phyloP scores from a whole-genome alignment of 2,797 vertebrate genomes.

The Tinamus major region DNA sequence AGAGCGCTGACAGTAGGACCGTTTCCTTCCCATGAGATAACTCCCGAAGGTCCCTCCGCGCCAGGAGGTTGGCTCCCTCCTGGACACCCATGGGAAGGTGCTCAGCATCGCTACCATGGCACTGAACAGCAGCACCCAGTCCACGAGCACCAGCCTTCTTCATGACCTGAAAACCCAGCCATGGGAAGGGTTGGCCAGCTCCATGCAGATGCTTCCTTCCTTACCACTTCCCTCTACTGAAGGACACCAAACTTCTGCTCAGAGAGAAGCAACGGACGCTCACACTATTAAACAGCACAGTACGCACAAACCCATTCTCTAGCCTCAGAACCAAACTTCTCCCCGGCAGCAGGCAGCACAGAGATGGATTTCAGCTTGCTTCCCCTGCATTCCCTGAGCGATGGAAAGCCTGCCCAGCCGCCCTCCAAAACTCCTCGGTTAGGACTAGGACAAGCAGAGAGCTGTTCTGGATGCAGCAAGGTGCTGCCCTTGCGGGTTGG shows the following conservation, averaged over 20 bases:
- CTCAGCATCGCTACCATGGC: rapidly evolving
- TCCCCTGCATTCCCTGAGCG: neutral
- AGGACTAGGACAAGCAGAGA: too few species aligned
- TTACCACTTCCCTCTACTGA: rapidly evolving
- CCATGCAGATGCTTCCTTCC: neutral
- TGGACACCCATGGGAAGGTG: neutral
- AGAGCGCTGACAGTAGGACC: neutral
- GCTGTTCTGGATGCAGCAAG: neutral
- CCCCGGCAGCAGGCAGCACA: neutral
- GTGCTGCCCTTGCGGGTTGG: too few species aligned
- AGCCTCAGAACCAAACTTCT: neutral
- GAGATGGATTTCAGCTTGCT: neutral
- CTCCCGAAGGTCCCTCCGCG: neutral
- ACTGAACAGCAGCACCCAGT: rapidly evolving
- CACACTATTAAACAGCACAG: neutral
- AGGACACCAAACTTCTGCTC: neutral
- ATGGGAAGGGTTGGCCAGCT: neutral
- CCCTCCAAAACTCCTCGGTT: too few species aligned
- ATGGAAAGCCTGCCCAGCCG: neutral
- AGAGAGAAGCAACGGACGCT: neutral
- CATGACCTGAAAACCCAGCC: neutral
- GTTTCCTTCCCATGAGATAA: neutral
- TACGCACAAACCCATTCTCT: neutral
- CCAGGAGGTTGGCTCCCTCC: neutral
- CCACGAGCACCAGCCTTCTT: neutral